Evolutionary conservation across 2,888 invertebrate genomes (phyloP), one percentile per base, ranked within the genome.

Genomic region (Polydrusus pterygomalis): DNA sequence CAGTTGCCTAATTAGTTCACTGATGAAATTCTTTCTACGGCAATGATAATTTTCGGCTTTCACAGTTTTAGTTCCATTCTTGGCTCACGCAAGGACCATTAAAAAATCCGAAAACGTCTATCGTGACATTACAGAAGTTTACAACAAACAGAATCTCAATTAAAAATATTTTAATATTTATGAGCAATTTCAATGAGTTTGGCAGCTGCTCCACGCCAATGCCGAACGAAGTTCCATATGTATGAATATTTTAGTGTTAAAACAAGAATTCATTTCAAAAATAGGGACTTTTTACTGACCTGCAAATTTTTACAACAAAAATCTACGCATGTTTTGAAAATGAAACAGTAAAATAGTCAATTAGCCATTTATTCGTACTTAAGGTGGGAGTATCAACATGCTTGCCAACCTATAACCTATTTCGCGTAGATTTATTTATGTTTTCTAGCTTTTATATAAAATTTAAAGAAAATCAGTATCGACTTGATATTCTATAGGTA

Each of bases 151-250:
- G 64, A 30, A 45, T 47, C 65, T 51, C 56, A 25, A 69, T 58
- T 43, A 58, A 69, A 56, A 54, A 30, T 54, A 58, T 69, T 58
- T 58, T 69, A 69, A 69, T 69, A 69, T 69, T 56, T 58, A 69
- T 69, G 69, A 69, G 69, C 45, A 69, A 58, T 69, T 69, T 58
- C 58, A 58, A 69, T 69, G 69, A 45, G 58, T 69, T 69, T 69
- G 69, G 69, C 69, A 69, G 69, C 69, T 69, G 69, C 58, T 45
- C 20, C 45, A 45, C 15, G 25, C 25, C 17, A 34, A 38, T 43
- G 58, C 69, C 30, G 58, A 69, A 30, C 58, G 69, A 69, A 47
- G 2, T 25, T 69, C 20, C 69, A 69, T 58, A 18, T 69, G 69
- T 69, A 45, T 25, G 58, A 69, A 69, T 58, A 69, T 58, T 43